Conservation (phyloP, 1,140 invertebrate genomes). For the Brachionus sp. region DNA sequence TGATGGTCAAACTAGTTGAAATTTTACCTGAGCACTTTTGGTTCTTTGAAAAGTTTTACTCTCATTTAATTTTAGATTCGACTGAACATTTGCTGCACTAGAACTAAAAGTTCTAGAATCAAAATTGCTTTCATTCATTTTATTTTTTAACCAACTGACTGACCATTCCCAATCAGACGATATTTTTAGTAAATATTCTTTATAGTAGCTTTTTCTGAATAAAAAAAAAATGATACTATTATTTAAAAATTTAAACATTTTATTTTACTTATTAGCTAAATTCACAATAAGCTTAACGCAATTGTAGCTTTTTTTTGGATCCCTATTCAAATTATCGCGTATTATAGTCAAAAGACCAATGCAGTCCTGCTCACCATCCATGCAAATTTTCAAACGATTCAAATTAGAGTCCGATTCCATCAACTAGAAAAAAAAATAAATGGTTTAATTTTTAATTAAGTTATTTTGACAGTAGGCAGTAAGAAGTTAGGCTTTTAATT, state of each 20-base stretch:
- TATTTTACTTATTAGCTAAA: constrained; percentile 56
- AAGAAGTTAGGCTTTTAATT: too few relatives aligned
- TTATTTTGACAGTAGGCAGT: too few relatives aligned
- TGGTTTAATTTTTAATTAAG: too few relatives aligned
- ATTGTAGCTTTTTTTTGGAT: constrained; percentile 55
- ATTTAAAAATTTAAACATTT: constrained; percentile 2
- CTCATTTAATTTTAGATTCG: constrained; percentile 58
- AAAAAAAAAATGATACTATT: neutral
- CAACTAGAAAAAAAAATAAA: too few relatives aligned
- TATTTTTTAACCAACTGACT: constrained; percentile 62
- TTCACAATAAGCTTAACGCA: constrained; percentile 62
- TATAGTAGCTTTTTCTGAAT: constrained; percentile 49
- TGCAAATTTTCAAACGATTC: constrained; percentile 56
- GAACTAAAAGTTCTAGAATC: constrained; percentile 24
- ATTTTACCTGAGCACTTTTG: constrained; percentile 62
- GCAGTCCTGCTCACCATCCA: constrained; percentile 54
- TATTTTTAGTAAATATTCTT: constrained; percentile 60
- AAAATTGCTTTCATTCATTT: constrained; percentile 49
- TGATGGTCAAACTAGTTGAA: too few relatives aligned
- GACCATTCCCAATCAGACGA: constrained; percentile 62
- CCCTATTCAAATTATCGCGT: neutral
- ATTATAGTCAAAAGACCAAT: neutral
- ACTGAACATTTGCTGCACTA: constrained; percentile 51
- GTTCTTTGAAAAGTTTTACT: constrained; percentile 63
- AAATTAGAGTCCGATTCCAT: constrained; percentile 58